Conservation (phyloP, 2,888 invertebrate species). For the Cephonodes hylas region DNA sequence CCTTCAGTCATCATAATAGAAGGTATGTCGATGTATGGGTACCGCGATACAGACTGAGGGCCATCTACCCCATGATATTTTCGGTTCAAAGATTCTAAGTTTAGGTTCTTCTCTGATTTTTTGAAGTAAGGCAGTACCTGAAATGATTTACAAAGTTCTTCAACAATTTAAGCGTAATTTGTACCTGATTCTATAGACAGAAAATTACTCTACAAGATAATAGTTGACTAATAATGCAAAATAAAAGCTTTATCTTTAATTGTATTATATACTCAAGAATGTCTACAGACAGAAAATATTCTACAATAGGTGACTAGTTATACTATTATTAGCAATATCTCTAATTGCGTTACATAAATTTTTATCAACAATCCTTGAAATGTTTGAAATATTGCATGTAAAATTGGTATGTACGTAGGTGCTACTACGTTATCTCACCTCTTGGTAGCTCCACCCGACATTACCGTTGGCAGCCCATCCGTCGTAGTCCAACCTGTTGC, state of each 20-base stretch:
- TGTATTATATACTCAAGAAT: too few species aligned
- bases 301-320: too few species aligned
- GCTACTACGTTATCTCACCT: too few species aligned
- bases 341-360: too few species aligned
- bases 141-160: not conserved
- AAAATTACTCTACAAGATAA: too few species aligned
- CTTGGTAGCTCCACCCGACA: slow-evolving; percentile 81
- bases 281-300: too few species aligned
- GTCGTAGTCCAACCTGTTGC: slow-evolving; percentile 82
- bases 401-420: not conserved
- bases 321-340: too few species aligned
- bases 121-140: slow-evolving; percentile 85
- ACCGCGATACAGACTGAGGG: slow-evolving; percentile 81
- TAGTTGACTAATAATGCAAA: too few species aligned
- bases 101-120: slow-evolving; percentile 82
- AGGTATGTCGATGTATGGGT: slow-evolving; percentile 81
- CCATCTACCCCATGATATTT: slow-evolving; percentile 82
- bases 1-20: slow-evolving; percentile 77
- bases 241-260: too few species aligned
- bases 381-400: not conserved
- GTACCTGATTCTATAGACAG: too few species aligned
- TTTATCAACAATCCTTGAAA: not conserved
- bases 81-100: slow-evolving; percentile 68
- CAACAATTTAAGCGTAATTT: not conserved
- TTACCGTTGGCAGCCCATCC: slow-evolving; percentile 83